Evolutionary conservation across 2,113 vertebrate genomes (phyloP).

Genomic region (Heterochromis multidens): DNA sequence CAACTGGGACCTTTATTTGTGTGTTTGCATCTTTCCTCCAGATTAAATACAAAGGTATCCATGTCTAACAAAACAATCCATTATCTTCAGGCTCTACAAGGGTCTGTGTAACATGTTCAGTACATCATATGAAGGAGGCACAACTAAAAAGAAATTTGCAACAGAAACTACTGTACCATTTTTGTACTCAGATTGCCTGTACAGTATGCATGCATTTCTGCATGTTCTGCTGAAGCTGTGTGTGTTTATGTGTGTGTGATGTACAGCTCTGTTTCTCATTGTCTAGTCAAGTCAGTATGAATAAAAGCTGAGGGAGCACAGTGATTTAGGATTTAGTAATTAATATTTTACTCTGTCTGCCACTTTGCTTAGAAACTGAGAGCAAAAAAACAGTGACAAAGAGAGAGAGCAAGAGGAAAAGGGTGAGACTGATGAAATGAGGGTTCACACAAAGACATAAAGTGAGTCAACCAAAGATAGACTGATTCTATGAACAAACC

Average conservation of each 20-base stretch:
- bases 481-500: conserved; percentile 10
- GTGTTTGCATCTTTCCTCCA: neutral
- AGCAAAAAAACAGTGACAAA: neutral
- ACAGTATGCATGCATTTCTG: conserved; percentile 15
- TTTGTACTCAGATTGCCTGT: neutral
- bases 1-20: neutral
- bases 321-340: conserved; percentile 76
- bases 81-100: neutral
- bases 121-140: neutral
- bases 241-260: neutral
- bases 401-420: neutral
- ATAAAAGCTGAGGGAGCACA: conserved; percentile 68
- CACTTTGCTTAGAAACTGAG: conserved; percentile 64
- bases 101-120: neutral
- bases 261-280: conserved; percentile 57
- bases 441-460: conserved; percentile 24
- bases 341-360: conserved; percentile 74
- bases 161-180: neutral
- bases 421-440: conserved; percentile 21
- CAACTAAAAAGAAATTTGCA: neutral
- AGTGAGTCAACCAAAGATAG: conserved; percentile 21
- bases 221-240: conserved; percentile 22
- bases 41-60: neutral
- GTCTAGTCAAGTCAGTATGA: conserved; percentile 69
- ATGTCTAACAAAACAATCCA: neutral